Conservation (phyloP, 2,888 invertebrate genomes). For the Nephrotoma flavescens region DNA sequence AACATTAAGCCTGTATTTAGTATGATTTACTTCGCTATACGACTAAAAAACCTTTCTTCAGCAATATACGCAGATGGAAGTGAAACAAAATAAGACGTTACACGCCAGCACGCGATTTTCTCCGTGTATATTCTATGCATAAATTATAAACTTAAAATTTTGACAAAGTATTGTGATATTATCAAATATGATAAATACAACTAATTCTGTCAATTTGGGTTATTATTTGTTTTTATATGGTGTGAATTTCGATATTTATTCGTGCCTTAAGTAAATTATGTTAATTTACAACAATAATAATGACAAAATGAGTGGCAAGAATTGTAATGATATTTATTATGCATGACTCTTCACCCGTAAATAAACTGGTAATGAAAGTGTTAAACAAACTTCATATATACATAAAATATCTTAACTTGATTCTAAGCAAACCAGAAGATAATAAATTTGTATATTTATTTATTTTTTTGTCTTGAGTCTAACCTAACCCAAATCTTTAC, state of each 20-base stretch:
- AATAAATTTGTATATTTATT: not conserved
- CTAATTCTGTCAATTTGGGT: not conserved
- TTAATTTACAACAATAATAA: not conserved
- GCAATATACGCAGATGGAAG: no score
- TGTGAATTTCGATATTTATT: not conserved
- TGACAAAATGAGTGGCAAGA: not conserved
- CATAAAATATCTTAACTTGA: not conserved
- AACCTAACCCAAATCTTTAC: not conserved
- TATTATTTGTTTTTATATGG: not conserved
- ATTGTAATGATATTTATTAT: not conserved
- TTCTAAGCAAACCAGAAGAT: not conserved
- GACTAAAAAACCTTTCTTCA: no score
- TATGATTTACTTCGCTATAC: not conserved
- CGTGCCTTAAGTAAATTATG: not conserved
- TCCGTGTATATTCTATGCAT: no score
- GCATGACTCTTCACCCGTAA: not conserved
- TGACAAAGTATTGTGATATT: no score
- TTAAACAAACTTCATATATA: not conserved
- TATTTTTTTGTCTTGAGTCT: not conserved
- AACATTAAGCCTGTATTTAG: not conserved
- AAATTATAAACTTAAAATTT: no score
- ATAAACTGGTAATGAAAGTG: not conserved
- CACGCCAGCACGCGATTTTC: not conserved
- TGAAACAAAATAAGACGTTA: not conserved
- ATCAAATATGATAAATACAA: no score